Evolutionary conservation across 2,113 vertebrate species (phyloP).

Genomic region (Nerophis ophidion): DNA sequence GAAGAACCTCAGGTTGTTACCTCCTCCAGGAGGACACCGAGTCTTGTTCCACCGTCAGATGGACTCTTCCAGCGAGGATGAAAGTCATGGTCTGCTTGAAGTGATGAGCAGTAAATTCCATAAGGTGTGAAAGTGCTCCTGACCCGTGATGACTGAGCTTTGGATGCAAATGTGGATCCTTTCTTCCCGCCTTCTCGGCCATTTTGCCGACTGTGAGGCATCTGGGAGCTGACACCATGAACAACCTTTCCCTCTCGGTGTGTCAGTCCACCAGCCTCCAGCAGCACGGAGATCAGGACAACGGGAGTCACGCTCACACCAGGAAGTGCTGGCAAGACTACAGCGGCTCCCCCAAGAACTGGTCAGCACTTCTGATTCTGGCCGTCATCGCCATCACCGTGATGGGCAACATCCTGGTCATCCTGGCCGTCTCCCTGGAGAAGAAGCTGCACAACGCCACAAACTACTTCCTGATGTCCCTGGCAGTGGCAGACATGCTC

Average conservation of each 20-base stretch:
- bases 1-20: neutral
- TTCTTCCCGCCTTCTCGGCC: neutral
- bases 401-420: slow-evolving; percentile 92
- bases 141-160: neutral
- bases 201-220: slow-evolving; percentile 14
- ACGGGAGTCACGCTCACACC: slow-evolving; percentile 30
- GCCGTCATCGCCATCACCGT: slow-evolving; percentile 85
- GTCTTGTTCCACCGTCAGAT: slow-evolving; percentile 2
- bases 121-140: too few species aligned
- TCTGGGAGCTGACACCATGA: slow-evolving; percentile 39
- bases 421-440: slow-evolving; percentile 93
- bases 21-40: neutral
- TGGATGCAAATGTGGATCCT: slow-evolving; percentile 1
- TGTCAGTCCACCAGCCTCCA: slow-evolving; percentile 2
- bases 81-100: neutral
- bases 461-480: slow-evolving; percentile 98
- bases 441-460: slow-evolving; percentile 96
- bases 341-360: slow-evolving; percentile 76
- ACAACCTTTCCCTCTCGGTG: slow-evolving; percentile 51
- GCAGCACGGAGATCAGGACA: slow-evolving; percentile 11
- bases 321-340: neutral
- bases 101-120: too few species aligned
- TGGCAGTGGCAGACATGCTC: slow-evolving; percentile 94
- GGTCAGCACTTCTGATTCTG: slow-evolving; percentile 84
- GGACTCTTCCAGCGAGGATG: slow-evolving; percentile 14